A percentile compares a stretch with the other conserved stretches of the same genome.
phyloP scores from a whole-genome alignment of 53 echinoderm and acorn worm species.

The Paelopatides confundens region DNA sequence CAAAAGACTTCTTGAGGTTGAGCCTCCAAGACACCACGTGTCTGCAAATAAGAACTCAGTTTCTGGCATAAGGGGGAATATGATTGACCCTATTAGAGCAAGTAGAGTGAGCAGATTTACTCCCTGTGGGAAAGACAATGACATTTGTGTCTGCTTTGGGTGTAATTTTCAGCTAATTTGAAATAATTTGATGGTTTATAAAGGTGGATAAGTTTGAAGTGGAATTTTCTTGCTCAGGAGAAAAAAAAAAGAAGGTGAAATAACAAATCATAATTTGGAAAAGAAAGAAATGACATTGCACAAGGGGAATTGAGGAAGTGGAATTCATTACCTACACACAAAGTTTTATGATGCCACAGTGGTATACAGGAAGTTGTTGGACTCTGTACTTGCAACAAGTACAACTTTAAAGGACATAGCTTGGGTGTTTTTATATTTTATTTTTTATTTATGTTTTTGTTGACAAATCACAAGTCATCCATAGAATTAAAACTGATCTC shows the following conservation, averaged over 20 bases:
- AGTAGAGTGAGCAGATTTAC: neutral
- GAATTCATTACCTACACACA: constrained; percentile 28
- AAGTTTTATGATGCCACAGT: constrained; percentile 13
- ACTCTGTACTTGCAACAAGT: neutral
- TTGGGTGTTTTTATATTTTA: neutral
- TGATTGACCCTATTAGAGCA: constrained; percentile 46
- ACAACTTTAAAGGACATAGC: neutral
- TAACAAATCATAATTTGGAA: neutral
- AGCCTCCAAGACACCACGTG: constrained; percentile 37
- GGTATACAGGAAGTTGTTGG: neutral
- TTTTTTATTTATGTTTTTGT: no score
- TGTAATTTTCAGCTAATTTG: constrained; percentile 39
- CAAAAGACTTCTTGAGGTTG: constrained; percentile 19
- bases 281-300: neutral
- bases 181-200: constrained; percentile 38
- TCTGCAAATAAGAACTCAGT: constrained; percentile 13
- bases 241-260: neutral
- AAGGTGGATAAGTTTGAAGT: constrained; percentile 9
- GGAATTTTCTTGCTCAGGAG: neutral
- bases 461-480: no score
- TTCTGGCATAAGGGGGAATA: constrained; percentile 6
- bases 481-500: no score
- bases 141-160: constrained; percentile 43
- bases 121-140: constrained; percentile 33
- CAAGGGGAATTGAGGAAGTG: constrained; percentile 1